Evolutionary conservation across 2,888 invertebrate species (phyloP).

Genomic region (Falcaria lacertinaria): DNA sequence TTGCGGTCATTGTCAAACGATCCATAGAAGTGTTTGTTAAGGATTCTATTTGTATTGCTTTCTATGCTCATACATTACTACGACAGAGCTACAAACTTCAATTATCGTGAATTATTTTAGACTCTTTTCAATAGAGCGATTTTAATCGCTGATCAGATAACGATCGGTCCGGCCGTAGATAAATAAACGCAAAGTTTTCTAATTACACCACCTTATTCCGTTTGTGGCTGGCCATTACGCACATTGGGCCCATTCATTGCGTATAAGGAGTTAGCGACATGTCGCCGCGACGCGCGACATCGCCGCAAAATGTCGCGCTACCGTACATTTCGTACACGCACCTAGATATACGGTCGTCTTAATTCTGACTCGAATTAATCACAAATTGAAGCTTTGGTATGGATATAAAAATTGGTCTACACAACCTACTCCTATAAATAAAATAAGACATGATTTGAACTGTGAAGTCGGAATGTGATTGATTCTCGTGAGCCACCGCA

Average conservation of each 20-base stretch:
- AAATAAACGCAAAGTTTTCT: constrained; percentile 17
- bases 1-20: no score
- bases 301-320: constrained; percentile 17
- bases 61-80: not conserved
- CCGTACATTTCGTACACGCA: constrained; percentile 18
- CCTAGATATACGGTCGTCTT: constrained; percentile 4
- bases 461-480: no score
- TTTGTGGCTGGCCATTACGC: constrained; percentile 28
- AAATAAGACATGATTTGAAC: no score
- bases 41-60: no score
- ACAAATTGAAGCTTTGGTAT: not conserved
- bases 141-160: not conserved
- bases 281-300: constrained; percentile 38
- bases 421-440: no score
- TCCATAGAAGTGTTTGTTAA: no score
- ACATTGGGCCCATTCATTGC: constrained; percentile 37
- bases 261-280: constrained; percentile 51
- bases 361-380: not conserved
- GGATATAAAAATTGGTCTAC: no score
- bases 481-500: no score
- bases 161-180: constrained; percentile 3
- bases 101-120: not conserved
- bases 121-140: not conserved
- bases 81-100: not conserved
- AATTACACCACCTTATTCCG: constrained; percentile 33